Percentiles rank a stretch among this genome's conserved stretches.
Evolutionary conservation across 2,888 invertebrate genomes (phyloP).

Genomic region (Drosophila parthenogenetica): DNA sequence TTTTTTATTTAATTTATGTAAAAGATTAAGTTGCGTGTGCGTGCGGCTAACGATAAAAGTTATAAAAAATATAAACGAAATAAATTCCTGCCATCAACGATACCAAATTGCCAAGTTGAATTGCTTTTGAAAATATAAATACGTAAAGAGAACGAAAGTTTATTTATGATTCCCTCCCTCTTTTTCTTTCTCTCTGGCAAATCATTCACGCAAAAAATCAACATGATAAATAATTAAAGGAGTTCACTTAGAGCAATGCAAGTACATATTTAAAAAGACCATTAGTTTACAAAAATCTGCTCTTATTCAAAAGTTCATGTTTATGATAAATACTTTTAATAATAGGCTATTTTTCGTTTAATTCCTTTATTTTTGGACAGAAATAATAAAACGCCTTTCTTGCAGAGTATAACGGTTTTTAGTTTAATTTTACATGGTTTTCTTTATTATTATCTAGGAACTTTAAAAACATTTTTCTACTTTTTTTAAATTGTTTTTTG

Average conservation of each 20-base stretch:
- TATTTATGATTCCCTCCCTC: neutral
- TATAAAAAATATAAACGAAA: conserved; percentile 44
- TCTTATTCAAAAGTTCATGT: no score
- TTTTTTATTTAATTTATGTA: conserved; percentile 63
- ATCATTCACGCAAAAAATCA: conserved; percentile 20
- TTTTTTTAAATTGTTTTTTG: no score
- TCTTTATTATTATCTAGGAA: no score
- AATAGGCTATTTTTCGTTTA: no score
- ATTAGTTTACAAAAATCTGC: no score
- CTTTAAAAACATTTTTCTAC: no score
- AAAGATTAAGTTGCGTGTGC: conserved; percentile 58
- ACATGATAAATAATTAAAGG: conserved; percentile 13
- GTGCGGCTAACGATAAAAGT: conserved; percentile 22
- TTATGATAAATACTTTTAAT: no score
- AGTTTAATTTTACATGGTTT: no score
- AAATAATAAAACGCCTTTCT: no score
- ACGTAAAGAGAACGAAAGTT: neutral
- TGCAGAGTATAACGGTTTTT: no score
- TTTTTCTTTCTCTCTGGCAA: conserved; percentile 17
- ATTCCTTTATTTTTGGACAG: no score
- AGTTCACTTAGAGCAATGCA: neutral
- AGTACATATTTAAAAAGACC: neutral
- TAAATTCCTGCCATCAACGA: conserved; percentile 47
- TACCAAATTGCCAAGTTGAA: conserved; percentile 32
- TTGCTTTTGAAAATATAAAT: conserved; percentile 8